These are phyloP conservation scores for Etheostoma cragini DNA, from an alignment of 2,113 vertebrate genomes.

Conservation along the genomic window DNA sequence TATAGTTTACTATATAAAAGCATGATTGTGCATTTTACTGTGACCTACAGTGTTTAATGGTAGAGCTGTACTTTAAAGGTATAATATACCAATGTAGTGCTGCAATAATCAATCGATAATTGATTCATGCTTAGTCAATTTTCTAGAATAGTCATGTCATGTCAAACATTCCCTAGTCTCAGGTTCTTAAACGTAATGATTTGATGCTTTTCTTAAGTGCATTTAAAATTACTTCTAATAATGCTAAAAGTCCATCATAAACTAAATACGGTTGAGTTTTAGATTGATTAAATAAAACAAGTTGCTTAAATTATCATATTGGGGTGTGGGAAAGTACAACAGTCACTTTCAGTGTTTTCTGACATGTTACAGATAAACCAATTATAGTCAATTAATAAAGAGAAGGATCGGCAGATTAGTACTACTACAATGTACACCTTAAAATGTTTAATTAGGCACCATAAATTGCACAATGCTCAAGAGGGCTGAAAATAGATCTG, in stretches of 20 bases:
- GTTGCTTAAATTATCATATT: neutral
- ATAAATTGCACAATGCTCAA: neutral
- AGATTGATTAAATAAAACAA: neutral
- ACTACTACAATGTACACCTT: neutral
- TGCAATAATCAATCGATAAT: neutral
- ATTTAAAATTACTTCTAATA: too few species aligned
- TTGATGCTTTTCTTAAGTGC: neutral
- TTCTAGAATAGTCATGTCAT: neutral
- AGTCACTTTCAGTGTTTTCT: neutral
- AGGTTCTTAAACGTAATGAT: neutral
- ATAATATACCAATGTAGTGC: neutral
- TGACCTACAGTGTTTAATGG: neutral
- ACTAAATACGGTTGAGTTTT: neutral
- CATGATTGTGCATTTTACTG: neutral
- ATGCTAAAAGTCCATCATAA: too few species aligned
- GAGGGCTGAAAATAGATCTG: constrained; percentile 2
- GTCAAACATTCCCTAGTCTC: neutral
- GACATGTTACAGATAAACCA: neutral
- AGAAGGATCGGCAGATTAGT: neutral
- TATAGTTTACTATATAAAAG: neutral
- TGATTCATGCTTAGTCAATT: neutral
- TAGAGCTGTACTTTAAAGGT: neutral
- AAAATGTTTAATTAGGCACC: neutral
- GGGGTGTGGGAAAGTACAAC: neutral
- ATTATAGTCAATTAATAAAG: neutral